Evolutionary conservation across 2,113 vertebrate species (phyloP), one percentile per base, ranked within the genome.

Genomic region (Xyliphius kryptos): DNA sequence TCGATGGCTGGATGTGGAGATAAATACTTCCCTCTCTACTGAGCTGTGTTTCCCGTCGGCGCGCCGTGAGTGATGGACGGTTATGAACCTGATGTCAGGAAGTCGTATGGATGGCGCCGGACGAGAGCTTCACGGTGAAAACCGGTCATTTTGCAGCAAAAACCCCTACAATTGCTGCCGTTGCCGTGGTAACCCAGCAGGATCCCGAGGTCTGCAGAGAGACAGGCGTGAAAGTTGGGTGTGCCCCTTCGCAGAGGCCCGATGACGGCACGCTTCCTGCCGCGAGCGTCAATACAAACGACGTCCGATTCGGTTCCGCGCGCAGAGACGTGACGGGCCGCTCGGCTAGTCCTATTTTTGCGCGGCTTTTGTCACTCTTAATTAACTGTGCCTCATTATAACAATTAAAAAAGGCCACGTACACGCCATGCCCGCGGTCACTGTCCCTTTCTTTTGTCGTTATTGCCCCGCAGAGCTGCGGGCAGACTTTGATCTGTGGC

Each of bases 321-420:
- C 44, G 61, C 67, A 61, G 50, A 43, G 74, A 63, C 72, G 63
- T 73, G 75, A 77, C 76, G 81, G 64, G 55, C 26, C 53, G 74
- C 50, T 10, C 21, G 63, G 70, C 48, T 48, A 71, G 46, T 76
- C 61, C 47, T 71, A 71, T 73, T 82, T 81, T 71, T 79, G 74
- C 74, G 64, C 56, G 59, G 64, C 70, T 74, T 81, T 84, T 83
- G 82, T 82, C 80, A 81, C 50, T 74, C 52, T 78, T 85, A 83
- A 83, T 82, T 85, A 83, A 74, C 63, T 69, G 53, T 73, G 64
- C 73, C 53, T 70, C 58, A 66, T 52, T 44, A 64, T 50, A 15
- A 49, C 12, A 56, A 60, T 68, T 70, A 64, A 61, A 63, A 70
- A 67, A 69, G 63, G 69, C 50, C 68, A 63, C 56, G 59, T 26